These are phyloP conservation scores for Hartigia nigra DNA, from an alignment of 2,888 invertebrate species.

Conservation along the genomic window DNA sequence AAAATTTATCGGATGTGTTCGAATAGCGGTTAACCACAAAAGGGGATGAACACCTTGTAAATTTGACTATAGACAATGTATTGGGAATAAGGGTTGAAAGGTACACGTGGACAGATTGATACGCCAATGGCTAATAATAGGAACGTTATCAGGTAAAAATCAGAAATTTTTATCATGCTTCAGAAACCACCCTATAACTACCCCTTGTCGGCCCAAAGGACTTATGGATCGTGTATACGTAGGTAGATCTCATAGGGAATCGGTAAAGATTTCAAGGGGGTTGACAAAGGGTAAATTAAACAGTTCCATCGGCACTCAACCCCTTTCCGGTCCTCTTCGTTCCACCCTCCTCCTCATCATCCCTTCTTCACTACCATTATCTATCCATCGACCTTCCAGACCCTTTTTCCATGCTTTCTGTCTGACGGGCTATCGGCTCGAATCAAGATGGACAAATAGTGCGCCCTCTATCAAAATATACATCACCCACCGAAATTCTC, in stretches of 20 bases:
- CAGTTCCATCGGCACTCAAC: slow-evolving; percentile 42
- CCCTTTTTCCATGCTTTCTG: slow-evolving; percentile 8
- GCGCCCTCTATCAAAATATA: slow-evolving; percentile 41
- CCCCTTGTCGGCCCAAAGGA: background rate
- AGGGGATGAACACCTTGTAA: background rate
- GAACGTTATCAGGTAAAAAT: background rate
- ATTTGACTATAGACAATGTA: background rate
- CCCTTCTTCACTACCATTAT: slow-evolving; percentile 34
- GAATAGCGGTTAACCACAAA: background rate
- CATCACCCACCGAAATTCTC: slow-evolving; percentile 22
- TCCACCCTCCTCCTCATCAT: slow-evolving; percentile 19
- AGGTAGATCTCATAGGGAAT: background rate
- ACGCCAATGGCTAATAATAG: background rate
- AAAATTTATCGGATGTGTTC: background rate
- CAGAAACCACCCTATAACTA: background rate
- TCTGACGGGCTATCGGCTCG: slow-evolving; percentile 26
- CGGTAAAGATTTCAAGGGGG: slow-evolving; percentile 1
- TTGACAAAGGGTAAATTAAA: slow-evolving; percentile 48
- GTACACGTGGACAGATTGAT: background rate
- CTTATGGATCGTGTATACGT: background rate
- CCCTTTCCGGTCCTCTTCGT: slow-evolving; percentile 27
- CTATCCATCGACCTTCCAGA: slow-evolving; percentile 36
- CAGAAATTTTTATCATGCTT: background rate
- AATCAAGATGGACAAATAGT: slow-evolving; percentile 40
- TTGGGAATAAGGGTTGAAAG: background rate